Evolutionary conservation across 2,113 vertebrate genomes (phyloP), one percentile per base, ranked within the genome.

Genomic region (Dicrurus megarhynchus): DNA sequence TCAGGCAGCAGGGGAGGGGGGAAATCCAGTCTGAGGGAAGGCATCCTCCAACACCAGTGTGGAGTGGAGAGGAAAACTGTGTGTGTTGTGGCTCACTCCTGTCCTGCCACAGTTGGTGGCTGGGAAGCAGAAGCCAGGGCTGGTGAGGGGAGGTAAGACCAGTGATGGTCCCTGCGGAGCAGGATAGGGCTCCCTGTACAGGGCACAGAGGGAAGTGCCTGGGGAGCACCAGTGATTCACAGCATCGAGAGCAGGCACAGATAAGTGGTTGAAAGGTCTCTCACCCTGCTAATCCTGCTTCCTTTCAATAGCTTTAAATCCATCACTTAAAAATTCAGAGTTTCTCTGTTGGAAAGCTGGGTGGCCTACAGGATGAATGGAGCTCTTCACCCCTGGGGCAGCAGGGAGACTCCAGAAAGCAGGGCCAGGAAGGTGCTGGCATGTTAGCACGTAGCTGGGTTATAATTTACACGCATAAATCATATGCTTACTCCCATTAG

Each of bases 281-380:
- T 84, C 11, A 7, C 89, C 94, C 95, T 91, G 69, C 81, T 97
- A 97, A 97, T 97, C 96, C 96, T 16, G 6, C 59, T 95, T 96
- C 90, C 94, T 91, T 97, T 94, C 30, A 8, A 95, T 96, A 95
- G 93, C 95, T 97, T 91, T 97, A 97, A 97, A 97, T 97, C 97
- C 92, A 87, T 97, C 97, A 97, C 95, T 97, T 70, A 97, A 97
- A 97, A 97, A 97, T 97, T 91, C 93, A 55, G 22, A 80, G 70
- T 93, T 97, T 96, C 84, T 95, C 74, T 86, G 73, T 42, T 93
- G 93, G 57, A 93, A 73, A 96, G 37, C 95, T 97, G 97, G 96
- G 96, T 97, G 97, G 97, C 97, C 96, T 86, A 77, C 57, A 84
- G 91, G 90, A 97, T 97, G 94, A 97, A 97, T 97, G 92, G 64